These are phyloP conservation scores for Ophion slaviceki DNA, from an alignment of 2,888 invertebrate genomes.

Conservation along the genomic window DNA sequence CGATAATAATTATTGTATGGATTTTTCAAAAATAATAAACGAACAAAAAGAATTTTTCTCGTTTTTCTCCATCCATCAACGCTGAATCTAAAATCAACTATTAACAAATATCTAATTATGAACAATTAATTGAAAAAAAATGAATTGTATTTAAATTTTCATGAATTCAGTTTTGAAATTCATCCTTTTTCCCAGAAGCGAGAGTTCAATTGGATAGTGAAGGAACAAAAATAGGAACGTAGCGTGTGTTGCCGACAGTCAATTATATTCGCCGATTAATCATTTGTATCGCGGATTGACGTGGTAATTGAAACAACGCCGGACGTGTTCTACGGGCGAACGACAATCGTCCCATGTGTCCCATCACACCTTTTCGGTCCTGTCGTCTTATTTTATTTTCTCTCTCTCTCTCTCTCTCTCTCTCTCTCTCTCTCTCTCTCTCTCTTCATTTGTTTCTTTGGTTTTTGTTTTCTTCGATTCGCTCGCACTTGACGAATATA, in stretches of 20 bases:
- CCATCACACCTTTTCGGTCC: too few species aligned
- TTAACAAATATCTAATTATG: too few species aligned
- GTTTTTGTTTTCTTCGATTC: conserved; percentile 28
- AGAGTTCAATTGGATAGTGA: not conserved
- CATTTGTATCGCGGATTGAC: not conserved
- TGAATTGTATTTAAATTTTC: not conserved
- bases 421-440: not conserved
- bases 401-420: too few species aligned
- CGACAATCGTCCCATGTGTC: too few species aligned
- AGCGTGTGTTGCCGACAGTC: not conserved
- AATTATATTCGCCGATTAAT: not conserved
- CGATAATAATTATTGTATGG: not conserved
- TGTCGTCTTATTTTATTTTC: not conserved
- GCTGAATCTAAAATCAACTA: too few species aligned
- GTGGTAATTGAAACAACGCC: not conserved
- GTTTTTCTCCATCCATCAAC: not conserved
- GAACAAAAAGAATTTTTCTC: not conserved
- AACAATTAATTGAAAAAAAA: too few species aligned
- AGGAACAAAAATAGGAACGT: not conserved
- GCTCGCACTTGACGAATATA: conserved; percentile 53
- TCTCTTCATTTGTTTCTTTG: not conserved
- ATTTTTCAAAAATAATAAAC: not conserved
- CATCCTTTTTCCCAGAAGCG: not conserved
- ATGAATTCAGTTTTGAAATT: not conserved
- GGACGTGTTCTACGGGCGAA: not conserved